phyloP scores from a whole-genome alignment of 1,140 invertebrate species.

The Drosophila tropicalis region DNA sequence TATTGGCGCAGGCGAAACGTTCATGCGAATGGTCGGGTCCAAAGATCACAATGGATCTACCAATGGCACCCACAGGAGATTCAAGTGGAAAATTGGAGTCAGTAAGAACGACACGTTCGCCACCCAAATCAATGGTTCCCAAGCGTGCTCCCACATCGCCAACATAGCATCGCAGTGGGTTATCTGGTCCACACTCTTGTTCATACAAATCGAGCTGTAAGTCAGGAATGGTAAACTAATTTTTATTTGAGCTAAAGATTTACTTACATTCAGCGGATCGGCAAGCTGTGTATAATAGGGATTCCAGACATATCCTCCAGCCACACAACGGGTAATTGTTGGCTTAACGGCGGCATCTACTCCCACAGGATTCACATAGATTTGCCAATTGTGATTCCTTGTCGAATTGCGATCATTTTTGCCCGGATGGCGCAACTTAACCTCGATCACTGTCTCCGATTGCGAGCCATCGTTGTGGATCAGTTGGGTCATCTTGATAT shows the following conservation, averaged over 20 bases:
- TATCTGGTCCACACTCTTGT: constrained; percentile 93
- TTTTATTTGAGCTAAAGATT: fast-evolving
- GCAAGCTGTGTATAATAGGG: constrained; percentile 95
- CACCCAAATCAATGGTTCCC: constrained; percentile 93
- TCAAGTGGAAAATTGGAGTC: constrained; percentile 95
- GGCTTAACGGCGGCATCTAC: constrained; percentile 94
- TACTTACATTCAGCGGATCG: constrained; percentile 92
- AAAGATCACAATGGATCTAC: constrained; percentile 93
- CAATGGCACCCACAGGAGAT: constrained; percentile 89
- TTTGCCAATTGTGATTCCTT: constrained; percentile 94
- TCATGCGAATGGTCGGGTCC: constrained; percentile 88
- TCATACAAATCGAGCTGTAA: constrained; percentile 91
- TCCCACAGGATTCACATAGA: constrained; percentile 96
- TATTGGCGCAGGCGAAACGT: constrained; percentile 94
- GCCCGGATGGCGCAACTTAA: constrained; percentile 93
- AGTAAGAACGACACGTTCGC: constrained; percentile 89
- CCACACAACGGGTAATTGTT: constrained; percentile 92
- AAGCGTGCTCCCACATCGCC: constrained; percentile 94
- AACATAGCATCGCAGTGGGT: constrained; percentile 95
- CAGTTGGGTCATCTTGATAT: constrained; percentile 94
- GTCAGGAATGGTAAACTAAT: background rate
- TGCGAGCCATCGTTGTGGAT: constrained; percentile 92
- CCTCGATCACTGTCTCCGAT: constrained; percentile 95
- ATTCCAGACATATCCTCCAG: constrained; percentile 96
- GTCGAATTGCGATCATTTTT: constrained; percentile 93